Evolutionary conservation across 2,113 vertebrate species (phyloP).

Genomic region (Megaleporinus macrocephalus): DNA sequence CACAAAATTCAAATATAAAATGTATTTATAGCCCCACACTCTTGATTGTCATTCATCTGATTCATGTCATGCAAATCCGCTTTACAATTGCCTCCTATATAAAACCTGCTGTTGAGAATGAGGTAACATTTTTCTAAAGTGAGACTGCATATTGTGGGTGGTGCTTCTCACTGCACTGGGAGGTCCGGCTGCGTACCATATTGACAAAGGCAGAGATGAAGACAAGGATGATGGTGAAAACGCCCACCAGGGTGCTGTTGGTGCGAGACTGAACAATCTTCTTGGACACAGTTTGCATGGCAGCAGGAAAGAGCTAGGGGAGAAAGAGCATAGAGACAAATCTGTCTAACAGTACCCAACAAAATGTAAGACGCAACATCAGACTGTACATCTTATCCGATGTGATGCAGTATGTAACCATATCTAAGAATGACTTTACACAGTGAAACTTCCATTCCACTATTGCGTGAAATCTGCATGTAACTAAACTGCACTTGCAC

Average conservation of each 20-base stretch:
- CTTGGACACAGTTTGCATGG: conserved; percentile 86
- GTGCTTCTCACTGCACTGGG: background rate
- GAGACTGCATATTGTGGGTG: background rate
- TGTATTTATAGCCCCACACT: background rate
- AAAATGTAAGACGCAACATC: background rate
- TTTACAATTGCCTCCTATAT: background rate
- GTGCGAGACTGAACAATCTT: conserved; percentile 90
- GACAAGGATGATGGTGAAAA: conserved; percentile 89
- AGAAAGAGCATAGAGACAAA: background rate
- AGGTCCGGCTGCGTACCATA: conserved; percentile 78
- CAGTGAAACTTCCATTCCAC: too few relatives aligned
- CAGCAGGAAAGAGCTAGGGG: conserved; percentile 83
- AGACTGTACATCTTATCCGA: background rate
- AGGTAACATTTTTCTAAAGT: background rate
- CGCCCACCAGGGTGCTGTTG: conserved; percentile 88
- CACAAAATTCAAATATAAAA: background rate
- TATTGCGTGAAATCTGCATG: too few relatives aligned
- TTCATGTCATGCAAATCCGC: background rate
- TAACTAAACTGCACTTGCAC: too few relatives aligned
- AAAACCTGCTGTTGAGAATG: background rate
- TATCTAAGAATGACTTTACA: background rate
- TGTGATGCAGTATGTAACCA: background rate
- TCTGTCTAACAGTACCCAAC: background rate
- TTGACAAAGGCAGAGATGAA: conserved; percentile 89
- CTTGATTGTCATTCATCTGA: background rate